Evolutionary conservation across 1,140 invertebrate genomes (phyloP).

Genomic region (Wasmannia auropunctata): DNA sequence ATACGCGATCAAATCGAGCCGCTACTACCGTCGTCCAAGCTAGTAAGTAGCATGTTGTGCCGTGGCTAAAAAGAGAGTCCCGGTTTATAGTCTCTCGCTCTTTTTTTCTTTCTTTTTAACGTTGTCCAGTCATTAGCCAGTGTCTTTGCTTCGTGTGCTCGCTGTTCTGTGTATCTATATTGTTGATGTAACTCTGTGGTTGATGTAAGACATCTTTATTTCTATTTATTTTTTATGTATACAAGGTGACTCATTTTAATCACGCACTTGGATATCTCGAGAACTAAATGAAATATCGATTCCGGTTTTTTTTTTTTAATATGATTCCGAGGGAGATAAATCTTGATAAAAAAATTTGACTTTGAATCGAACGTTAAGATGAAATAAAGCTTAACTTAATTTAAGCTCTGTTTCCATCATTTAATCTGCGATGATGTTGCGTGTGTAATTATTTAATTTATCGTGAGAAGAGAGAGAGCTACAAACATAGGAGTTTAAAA

Average conservation of each 20-base stretch:
- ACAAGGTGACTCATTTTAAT: neutral
- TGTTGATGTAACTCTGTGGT: constrained; percentile 8
- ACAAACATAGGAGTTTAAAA: neutral
- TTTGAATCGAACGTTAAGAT: neutral
- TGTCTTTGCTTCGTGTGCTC: constrained; percentile 65
- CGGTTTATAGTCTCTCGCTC: constrained; percentile 56
- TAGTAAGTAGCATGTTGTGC: constrained; percentile 85
- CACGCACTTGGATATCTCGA: neutral
- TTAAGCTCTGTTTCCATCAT: neutral
- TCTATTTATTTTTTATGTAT: neutral
- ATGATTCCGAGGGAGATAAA: neutral
- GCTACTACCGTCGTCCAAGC: constrained; percentile 81
- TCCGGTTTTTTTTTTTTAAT: neutral
- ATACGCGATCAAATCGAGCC: constrained; percentile 82
- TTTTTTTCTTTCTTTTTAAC: constrained; percentile 22
- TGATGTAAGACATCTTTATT: constrained; percentile 6
- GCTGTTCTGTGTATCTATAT: constrained; percentile 50
- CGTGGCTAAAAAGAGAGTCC: constrained; percentile 20
- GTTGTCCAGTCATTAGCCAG: constrained; percentile 34
- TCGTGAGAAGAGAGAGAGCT: neutral
- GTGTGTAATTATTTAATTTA: neutral
- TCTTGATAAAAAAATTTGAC: neutral
- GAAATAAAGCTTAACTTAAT: neutral
- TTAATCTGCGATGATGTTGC: neutral
- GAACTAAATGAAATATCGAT: neutral